These are phyloP conservation scores for Anagrus nilaparvatae DNA, from an alignment of 1,140 invertebrate species.

Conservation along the genomic window DNA sequence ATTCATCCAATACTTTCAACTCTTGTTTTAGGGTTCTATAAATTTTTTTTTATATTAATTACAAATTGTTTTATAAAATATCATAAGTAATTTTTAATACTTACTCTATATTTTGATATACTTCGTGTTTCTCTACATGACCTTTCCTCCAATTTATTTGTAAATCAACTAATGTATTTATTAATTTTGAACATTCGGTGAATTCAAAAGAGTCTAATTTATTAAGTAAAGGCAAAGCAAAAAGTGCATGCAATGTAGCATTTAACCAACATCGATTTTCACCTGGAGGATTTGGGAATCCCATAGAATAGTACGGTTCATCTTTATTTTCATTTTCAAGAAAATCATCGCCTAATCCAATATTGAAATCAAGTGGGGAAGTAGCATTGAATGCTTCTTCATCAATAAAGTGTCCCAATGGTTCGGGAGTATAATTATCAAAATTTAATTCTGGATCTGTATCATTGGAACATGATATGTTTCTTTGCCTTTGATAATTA, in stretches of 20 bases:
- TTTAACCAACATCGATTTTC: slow-evolving; percentile 35
- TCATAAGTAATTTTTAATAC: slow-evolving; percentile 10
- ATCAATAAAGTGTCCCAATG: background rate
- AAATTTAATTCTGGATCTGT: too few relatives aligned
- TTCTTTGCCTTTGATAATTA: too few relatives aligned
- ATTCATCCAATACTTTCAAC: slow-evolving; percentile 23
- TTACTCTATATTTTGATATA: slow-evolving; percentile 25
- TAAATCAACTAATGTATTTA: slow-evolving; percentile 21
- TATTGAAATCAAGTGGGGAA: background rate
- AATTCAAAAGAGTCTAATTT: slow-evolving; percentile 19
- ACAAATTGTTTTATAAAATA: background rate
- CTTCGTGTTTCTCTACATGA: slow-evolving; percentile 17
- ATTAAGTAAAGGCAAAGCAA: slow-evolving; percentile 27
- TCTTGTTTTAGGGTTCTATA: slow-evolving; percentile 29
- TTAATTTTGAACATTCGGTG: slow-evolving; percentile 21
- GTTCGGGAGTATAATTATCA: background rate
- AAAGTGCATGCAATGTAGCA: slow-evolving; percentile 29
- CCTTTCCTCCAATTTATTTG: slow-evolving; percentile 26
- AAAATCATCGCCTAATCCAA: background rate
- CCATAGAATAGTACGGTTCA: slow-evolving; percentile 24
- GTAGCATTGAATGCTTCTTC: background rate
- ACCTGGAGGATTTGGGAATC: slow-evolving; percentile 33
- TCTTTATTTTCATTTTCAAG: slow-evolving; percentile 7
- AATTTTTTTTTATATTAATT: too few relatives aligned
- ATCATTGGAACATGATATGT: too few relatives aligned